These are phyloP conservation scores for Ascaphus truei DNA, from an alignment of 2,113 vertebrate genomes.

Conservation along the genomic window DNA sequence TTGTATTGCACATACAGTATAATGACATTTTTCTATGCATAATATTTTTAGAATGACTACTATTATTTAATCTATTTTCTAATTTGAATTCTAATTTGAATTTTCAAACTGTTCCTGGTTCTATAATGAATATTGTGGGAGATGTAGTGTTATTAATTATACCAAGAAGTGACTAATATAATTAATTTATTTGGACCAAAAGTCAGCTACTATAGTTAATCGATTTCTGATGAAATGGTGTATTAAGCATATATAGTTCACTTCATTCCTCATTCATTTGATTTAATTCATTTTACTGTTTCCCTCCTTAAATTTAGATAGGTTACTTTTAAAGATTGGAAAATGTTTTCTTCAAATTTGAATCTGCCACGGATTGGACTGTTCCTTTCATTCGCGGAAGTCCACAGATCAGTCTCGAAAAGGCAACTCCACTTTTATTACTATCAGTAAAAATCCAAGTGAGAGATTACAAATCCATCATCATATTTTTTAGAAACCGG, in stretches of 20 bases:
- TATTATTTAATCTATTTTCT: conserved; percentile 71
- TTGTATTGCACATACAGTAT: conserved; percentile 75
- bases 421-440: no score
- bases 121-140: conserved; percentile 80
- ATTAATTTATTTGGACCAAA: conserved; percentile 81
- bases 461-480: no score
- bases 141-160: conserved; percentile 79
- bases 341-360: no score
- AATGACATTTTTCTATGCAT: conserved; percentile 64
- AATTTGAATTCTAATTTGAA: conserved; percentile 75
- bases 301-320: conserved; percentile 57
- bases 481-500: no score
- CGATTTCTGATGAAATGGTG: conserved; percentile 81
- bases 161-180: conserved; percentile 65
- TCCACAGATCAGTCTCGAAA: no score
- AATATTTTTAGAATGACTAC: conserved; percentile 69
- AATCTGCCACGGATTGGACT: no score
- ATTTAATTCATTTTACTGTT: conserved; percentile 68
- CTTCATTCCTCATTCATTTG: conserved; percentile 62
- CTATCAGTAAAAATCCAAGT: no score
- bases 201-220: conserved; percentile 80
- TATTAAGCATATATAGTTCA: conserved; percentile 79
- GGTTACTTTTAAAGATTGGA: no score
- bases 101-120: conserved; percentile 76
- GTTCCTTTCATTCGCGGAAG: no score